phyloP scores from a whole-genome alignment of 2,113 vertebrate genomes.

The Eptatretus burgeri region DNA sequence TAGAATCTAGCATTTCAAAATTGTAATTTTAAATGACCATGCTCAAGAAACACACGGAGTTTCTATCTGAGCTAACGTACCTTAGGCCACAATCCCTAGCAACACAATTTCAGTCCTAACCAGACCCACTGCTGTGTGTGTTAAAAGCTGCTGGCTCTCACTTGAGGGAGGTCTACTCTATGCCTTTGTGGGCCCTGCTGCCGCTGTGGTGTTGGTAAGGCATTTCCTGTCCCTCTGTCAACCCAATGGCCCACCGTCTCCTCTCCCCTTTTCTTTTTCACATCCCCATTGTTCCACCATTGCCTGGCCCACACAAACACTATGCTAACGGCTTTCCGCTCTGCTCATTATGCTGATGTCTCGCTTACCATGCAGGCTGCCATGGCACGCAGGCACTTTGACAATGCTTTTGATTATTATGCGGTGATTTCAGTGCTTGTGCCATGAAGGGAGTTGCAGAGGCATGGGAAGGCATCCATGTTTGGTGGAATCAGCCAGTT shows the following conservation, averaged over 20 bases:
- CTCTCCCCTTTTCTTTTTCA: too few relatives aligned
- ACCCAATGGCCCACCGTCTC: too few relatives aligned
- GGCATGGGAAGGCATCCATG: not conserved
- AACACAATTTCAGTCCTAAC: too few relatives aligned
- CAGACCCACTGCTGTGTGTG: not conserved
- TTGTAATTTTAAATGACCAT: too few relatives aligned
- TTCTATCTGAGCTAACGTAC: too few relatives aligned
- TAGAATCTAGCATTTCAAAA: too few relatives aligned
- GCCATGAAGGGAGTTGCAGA: not conserved
- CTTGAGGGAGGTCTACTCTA: conserved; percentile 68
- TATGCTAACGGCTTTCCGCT: not conserved
- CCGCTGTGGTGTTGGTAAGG: conserved; percentile 69
- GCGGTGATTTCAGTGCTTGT: too few relatives aligned
- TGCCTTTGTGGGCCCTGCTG: conserved; percentile 65
- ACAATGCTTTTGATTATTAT: not conserved
- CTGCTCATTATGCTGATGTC: not conserved
- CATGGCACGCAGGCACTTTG: conserved; percentile 5
- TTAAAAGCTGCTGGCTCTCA: conserved; percentile 55
- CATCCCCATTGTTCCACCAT: too few relatives aligned
- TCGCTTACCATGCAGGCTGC: not conserved
- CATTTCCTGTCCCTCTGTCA: too few relatives aligned
- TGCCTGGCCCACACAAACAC: too few relatives aligned
- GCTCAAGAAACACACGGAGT: too few relatives aligned
- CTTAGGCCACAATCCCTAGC: too few relatives aligned
- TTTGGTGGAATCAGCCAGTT: conserved; percentile 8